Evolutionary conservation across 2,113 vertebrate genomes (phyloP).

Genomic region (Pyxicephalus adspersus): DNA sequence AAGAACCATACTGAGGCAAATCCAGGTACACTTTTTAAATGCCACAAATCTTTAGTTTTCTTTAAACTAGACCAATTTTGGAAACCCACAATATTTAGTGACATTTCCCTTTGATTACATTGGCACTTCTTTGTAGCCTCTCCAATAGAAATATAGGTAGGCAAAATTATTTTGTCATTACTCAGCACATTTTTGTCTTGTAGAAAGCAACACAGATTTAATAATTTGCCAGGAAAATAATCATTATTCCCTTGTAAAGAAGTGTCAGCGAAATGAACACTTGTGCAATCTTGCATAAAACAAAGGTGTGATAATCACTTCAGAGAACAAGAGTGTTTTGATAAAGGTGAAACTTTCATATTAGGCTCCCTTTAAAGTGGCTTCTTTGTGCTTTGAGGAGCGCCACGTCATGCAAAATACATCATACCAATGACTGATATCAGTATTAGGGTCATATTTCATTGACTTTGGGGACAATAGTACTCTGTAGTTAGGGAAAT

Average conservation of each 20-base stretch:
- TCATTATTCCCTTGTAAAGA: slow-evolving; percentile 34
- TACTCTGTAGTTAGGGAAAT: not conserved
- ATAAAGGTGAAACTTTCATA: slow-evolving; percentile 1
- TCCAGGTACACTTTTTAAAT: no score
- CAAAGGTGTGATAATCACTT: slow-evolving; percentile 17
- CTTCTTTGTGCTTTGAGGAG: not conserved
- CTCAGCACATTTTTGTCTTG: slow-evolving; percentile 13
- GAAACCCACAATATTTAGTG: not conserved
- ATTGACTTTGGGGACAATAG: not conserved
- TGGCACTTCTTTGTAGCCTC: not conserved
- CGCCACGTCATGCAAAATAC: not conserved
- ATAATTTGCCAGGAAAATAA: slow-evolving; percentile 29
- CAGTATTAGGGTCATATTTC: slow-evolving; percentile 9
- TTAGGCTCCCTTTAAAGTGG: not conserved
- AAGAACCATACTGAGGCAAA: no score
- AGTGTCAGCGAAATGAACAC: slow-evolving; percentile 4
- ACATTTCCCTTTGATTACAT: not conserved
- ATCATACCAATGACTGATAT: not conserved
- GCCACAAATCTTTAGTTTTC: no score
- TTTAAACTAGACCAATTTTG: not conserved
- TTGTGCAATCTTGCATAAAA: slow-evolving; percentile 30
- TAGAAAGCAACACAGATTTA: slow-evolving; percentile 16
- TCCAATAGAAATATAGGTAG: not conserved
- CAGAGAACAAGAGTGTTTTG: not conserved
- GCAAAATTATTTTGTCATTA: slow-evolving; percentile 8